phyloP scores from a whole-genome alignment of 1,140 invertebrate species.

The Limonius californicus region DNA sequence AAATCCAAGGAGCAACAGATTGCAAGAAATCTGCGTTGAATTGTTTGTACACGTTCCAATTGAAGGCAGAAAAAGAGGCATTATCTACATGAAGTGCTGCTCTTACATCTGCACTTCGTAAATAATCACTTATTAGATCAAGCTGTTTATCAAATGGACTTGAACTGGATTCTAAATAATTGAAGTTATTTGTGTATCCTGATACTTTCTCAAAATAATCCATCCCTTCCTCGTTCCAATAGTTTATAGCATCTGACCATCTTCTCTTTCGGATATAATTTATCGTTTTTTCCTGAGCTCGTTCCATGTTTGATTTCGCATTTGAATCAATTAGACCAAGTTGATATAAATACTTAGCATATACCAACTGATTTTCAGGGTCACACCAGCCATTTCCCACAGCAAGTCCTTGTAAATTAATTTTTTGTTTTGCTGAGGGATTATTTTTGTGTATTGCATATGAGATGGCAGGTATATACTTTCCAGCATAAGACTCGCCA shows the following conservation, averaged over 20 bases:
- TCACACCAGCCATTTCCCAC: conserved; percentile 84
- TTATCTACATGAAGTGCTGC: conserved; percentile 53
- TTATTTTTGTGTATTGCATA: too few relatives aligned
- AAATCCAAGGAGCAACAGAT: conserved; percentile 71
- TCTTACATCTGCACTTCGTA: conserved; percentile 55
- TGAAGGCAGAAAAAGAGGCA: conserved; percentile 50
- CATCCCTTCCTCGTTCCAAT: too few relatives aligned
- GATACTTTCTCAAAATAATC: too few relatives aligned
- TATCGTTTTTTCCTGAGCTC: too few relatives aligned
- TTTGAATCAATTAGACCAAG: conserved; percentile 68
- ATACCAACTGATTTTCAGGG: conserved; percentile 69
- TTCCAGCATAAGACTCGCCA: conserved; percentile 83
- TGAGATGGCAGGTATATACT: conserved; percentile 73
- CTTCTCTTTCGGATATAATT: too few relatives aligned
- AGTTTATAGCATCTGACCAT: too few relatives aligned
- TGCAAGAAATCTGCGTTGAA: conserved; percentile 75
- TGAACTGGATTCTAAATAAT: conserved; percentile 36
- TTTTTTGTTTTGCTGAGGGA: too few relatives aligned
- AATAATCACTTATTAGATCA: conserved; percentile 54
- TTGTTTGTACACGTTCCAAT: conserved; percentile 59
- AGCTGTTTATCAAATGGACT: too few relatives aligned
- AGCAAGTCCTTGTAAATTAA: conserved; percentile 69
- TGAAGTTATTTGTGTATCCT: too few relatives aligned
- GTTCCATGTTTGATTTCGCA: too few relatives aligned
- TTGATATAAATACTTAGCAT: conserved; percentile 73